Percentiles rank a stretch among this genome's conserved stretches.
Evolutionary conservation across 2,113 vertebrate genomes (phyloP).

Genomic region (Raja brachyura): DNA sequence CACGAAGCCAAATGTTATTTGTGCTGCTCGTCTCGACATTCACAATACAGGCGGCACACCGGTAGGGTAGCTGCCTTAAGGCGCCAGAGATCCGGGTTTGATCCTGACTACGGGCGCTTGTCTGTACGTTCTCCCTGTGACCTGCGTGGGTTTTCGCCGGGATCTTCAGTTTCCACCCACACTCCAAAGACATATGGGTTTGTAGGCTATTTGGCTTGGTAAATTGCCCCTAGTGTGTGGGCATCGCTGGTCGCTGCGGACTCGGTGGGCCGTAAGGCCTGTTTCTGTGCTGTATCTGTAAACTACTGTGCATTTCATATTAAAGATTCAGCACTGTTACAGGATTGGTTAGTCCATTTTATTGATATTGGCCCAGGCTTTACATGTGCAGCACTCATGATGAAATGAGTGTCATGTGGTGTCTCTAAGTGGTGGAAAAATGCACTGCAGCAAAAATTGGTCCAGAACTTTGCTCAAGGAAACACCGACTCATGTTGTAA

Average conservation of each 20-base stretch:
- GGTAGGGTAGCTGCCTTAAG: too few relatives aligned
- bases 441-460: slow-evolving; percentile 12
- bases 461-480: neutral
- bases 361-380: neutral
- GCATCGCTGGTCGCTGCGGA: too few relatives aligned
- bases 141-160: too few relatives aligned
- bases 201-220: too few relatives aligned
- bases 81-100: too few relatives aligned
- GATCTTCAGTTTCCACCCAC: too few relatives aligned
- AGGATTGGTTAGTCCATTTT: neutral
- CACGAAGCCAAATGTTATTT: neutral
- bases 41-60: neutral
- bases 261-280: too few relatives aligned
- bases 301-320: neutral
- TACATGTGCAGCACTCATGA: neutral
- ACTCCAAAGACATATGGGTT: too few relatives aligned
- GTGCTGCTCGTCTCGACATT: neutral
- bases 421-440: slow-evolving; percentile 32
- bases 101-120: too few relatives aligned
- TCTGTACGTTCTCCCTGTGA: too few relatives aligned
- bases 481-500: neutral
- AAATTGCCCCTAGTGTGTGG: too few relatives aligned
- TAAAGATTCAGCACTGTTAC: neutral
- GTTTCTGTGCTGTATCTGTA: too few relatives aligned
- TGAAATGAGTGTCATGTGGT: neutral